Evolutionary conservation across 2,888 invertebrate genomes (phyloP).

Genomic region (Ditylenchus weischeri): DNA sequence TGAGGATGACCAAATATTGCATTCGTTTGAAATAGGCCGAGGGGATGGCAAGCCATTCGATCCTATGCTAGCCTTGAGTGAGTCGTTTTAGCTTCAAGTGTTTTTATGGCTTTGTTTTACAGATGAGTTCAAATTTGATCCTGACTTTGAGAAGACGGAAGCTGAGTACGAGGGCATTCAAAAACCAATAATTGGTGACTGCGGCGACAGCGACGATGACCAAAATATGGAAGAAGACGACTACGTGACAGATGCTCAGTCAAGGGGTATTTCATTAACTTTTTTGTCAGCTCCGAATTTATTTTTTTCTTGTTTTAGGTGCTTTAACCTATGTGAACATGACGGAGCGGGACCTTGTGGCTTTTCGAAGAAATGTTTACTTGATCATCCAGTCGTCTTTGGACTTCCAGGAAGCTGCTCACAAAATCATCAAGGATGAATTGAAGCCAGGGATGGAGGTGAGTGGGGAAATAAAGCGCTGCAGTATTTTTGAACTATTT

Average conservation of each 20-base stretch:
- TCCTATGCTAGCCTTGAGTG: conserved; percentile 75
- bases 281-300: background rate
- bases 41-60: conserved; percentile 72
- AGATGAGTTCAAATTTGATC: conserved; percentile 95
- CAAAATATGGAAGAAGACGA: conserved; percentile 41
- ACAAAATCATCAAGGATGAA: conserved; percentile 95
- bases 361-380: conserved; percentile 88
- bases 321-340: conserved; percentile 67
- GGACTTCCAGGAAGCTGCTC: conserved; percentile 97
- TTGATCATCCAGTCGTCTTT: conserved; percentile 95
- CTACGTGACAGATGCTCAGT: conserved; percentile 13
- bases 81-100: conserved; percentile 59
- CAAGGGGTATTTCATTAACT: background rate
- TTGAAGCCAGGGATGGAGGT: conserved; percentile 61
- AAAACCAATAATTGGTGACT: conserved; percentile 73
- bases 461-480: no score
- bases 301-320: background rate
- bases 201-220: conserved; percentile 53
- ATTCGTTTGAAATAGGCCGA: conserved; percentile 73
- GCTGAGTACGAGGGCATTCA: conserved; percentile 86
- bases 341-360: conserved; percentile 91
- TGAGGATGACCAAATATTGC: conserved; percentile 94
- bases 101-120: conserved; percentile 16
- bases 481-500: no score
- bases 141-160: conserved; percentile 85